Evolutionary conservation across 1,140 invertebrate genomes (phyloP).

Genomic region (Idris sp.): DNA sequence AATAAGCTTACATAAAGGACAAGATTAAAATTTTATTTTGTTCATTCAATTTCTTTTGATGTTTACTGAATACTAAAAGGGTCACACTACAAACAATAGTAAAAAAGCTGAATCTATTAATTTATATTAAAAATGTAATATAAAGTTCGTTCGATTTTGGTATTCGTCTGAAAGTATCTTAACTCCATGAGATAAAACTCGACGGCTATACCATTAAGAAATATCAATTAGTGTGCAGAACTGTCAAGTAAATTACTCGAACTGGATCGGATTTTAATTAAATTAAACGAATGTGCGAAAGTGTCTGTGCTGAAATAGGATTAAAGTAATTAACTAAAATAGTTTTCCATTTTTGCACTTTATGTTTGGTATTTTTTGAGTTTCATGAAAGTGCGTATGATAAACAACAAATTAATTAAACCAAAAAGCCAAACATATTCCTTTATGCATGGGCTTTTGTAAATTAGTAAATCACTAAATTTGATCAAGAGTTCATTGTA

Average conservation of each 20-base stretch:
- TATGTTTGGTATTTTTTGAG: conserved; percentile 6
- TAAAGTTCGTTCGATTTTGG: conserved; percentile 13
- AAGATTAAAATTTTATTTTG: no score
- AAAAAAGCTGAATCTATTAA: no score
- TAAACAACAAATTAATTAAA: conserved; percentile 30
- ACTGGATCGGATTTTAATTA: conserved; percentile 54
- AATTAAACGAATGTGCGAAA: conserved; percentile 55
- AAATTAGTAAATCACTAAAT: no score
- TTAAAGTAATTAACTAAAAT: conserved; percentile 41
- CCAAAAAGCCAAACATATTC: conserved; percentile 30
- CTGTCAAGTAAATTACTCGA: conserved; percentile 47
- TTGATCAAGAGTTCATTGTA: no score
- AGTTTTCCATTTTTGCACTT: conserved; percentile 10
- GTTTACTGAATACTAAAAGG: no score
- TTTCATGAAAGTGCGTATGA: conserved; percentile 23
- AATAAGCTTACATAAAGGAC: no score
- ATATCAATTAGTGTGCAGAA: conserved; percentile 33
- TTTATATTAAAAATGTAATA: conserved; percentile 23
- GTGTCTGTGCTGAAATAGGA: conserved; percentile 18
- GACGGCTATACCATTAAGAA: conserved; percentile 28
- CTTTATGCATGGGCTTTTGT: no score
- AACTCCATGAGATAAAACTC: conserved; percentile 23
- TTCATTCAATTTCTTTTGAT: no score
- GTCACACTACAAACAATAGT: no score
- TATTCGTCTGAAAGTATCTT: conserved; percentile 17